These are phyloP conservation scores for Pituophis catenifer DNA, from an alignment of 2,113 vertebrate genomes.

Conservation along the genomic window DNA sequence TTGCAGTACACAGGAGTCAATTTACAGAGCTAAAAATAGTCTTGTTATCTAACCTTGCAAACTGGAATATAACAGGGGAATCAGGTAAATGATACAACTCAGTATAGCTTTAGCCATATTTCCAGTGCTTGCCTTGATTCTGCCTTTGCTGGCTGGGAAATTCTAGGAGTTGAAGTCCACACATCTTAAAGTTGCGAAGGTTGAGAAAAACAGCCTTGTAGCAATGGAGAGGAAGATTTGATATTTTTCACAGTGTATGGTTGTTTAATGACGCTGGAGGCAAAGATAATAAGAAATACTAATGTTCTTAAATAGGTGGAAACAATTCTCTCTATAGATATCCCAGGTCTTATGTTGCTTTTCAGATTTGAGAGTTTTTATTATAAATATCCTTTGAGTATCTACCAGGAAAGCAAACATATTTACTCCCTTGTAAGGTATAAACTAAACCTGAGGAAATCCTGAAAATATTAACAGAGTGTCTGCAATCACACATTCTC, in stretches of 20 bases:
- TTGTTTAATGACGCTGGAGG: slow-evolving; percentile 33
- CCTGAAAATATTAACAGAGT: not conserved
- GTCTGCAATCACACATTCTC: not conserved
- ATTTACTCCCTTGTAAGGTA: not conserved
- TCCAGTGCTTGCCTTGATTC: slow-evolving; percentile 46
- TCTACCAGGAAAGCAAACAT: not conserved
- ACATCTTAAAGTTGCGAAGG: not conserved
- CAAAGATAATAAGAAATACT: slow-evolving; percentile 29
- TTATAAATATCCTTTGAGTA: too few relatives aligned
- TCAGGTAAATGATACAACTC: slow-evolving; percentile 50
- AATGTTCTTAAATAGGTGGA: slow-evolving; percentile 17
- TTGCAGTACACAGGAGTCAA: slow-evolving; percentile 43
- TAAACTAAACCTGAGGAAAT: not conserved
- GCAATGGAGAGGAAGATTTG: slow-evolving; percentile 26
- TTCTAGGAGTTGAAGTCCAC: not conserved
- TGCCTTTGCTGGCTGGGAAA: not conserved
- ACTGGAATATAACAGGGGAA: slow-evolving; percentile 41
- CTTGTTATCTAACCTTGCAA: slow-evolving; percentile 53
- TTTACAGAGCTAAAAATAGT: slow-evolving; percentile 50
- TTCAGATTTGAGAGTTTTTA: not conserved
- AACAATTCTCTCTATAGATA: slow-evolving; percentile 6
- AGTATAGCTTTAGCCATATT: slow-evolving; percentile 53
- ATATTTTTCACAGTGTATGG: slow-evolving; percentile 33
- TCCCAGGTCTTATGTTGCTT: not conserved
- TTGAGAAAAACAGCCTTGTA: slow-evolving; percentile 50